These are phyloP conservation scores for Lepus oiostolus DNA, from an alignment of 2,797 vertebrate genomes.

Conservation along the genomic window DNA sequence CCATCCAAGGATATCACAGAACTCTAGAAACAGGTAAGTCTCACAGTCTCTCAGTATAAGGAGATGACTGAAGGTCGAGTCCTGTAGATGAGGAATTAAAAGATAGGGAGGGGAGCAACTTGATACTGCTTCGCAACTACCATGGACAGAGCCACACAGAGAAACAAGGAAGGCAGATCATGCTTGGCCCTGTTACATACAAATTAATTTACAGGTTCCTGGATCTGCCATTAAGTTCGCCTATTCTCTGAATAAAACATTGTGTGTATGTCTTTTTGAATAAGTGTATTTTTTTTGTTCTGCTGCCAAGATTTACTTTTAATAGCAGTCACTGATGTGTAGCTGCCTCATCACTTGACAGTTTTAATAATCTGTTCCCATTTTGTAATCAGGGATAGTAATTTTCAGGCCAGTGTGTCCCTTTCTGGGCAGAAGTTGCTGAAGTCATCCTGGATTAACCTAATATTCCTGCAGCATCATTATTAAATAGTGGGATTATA, in stretches of 20 bases:
- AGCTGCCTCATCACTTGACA: constrained; percentile 66
- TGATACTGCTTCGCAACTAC: neutral
- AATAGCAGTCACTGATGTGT: constrained; percentile 55
- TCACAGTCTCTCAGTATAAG: neutral
- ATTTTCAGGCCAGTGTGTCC: constrained; percentile 62
- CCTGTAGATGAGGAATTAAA: neutral
- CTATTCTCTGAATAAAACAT: neutral
- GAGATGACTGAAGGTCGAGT: neutral
- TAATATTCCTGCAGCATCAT: constrained; percentile 67
- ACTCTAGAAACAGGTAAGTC: neutral
- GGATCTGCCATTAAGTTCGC: neutral
- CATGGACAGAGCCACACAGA: neutral
- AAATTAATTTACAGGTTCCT: neutral
- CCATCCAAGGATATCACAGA: too few relatives aligned
- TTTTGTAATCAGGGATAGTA: constrained; percentile 71
- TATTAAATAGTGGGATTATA: constrained; percentile 79
- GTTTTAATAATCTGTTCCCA: constrained; percentile 76
- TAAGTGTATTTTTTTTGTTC: neutral
- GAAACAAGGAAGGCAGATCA: neutral
- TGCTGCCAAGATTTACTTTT: constrained; percentile 51
- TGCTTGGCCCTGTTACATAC: neutral
- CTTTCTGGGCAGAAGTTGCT: constrained; percentile 71
- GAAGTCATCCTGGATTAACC: constrained; percentile 80
- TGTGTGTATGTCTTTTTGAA: neutral
- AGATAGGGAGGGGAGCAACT: neutral